These are phyloP conservation scores for Drosophila jambulina DNA, from an alignment of 1,140 invertebrate genomes.

Conservation along the genomic window DNA sequence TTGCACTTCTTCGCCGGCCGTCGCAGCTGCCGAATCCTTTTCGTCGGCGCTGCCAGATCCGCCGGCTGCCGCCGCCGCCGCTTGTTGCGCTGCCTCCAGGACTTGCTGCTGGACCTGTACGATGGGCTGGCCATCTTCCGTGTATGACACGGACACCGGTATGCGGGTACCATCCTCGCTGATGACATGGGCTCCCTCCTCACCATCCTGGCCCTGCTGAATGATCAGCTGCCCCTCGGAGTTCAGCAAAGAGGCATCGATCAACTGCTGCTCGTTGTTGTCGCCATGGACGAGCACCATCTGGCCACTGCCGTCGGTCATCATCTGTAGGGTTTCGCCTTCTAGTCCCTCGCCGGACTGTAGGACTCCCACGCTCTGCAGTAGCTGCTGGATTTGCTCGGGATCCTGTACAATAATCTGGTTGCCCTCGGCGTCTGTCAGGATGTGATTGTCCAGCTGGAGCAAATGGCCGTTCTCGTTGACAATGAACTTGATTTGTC, in stretches of 20 bases:
- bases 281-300: slow-evolving; percentile 85
- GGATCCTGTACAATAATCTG: slow-evolving; percentile 85
- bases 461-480: slow-evolving; percentile 84
- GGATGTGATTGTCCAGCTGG: slow-evolving; percentile 84
- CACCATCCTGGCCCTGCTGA: slow-evolving; percentile 81
- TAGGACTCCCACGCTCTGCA: slow-evolving; percentile 83
- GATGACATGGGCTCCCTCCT: slow-evolving; percentile 81
- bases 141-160: slow-evolving; percentile 83
- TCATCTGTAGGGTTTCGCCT: slow-evolving; percentile 84
- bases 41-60: slow-evolving; percentile 38
- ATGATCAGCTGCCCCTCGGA: slow-evolving; percentile 83
- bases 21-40: slow-evolving; percentile 50
- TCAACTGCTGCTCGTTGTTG: slow-evolving; percentile 83
- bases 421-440: slow-evolving; percentile 84
- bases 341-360: slow-evolving; percentile 83
- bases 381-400: slow-evolving; percentile 84
- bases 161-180: slow-evolving; percentile 84
- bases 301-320: slow-evolving; percentile 82
- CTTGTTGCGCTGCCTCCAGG: slow-evolving; percentile 63
- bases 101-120: slow-evolving; percentile 81
- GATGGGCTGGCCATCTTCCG: slow-evolving; percentile 80
- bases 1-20: slow-evolving; percentile 54
- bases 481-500: slow-evolving; percentile 85
- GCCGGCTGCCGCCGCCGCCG: slow-evolving; percentile 54
- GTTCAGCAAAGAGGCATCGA: slow-evolving; percentile 82